Evolutionary conservation across 2,797 vertebrate species (phyloP).

Genomic region (Pseudochirops cupreus): DNA sequence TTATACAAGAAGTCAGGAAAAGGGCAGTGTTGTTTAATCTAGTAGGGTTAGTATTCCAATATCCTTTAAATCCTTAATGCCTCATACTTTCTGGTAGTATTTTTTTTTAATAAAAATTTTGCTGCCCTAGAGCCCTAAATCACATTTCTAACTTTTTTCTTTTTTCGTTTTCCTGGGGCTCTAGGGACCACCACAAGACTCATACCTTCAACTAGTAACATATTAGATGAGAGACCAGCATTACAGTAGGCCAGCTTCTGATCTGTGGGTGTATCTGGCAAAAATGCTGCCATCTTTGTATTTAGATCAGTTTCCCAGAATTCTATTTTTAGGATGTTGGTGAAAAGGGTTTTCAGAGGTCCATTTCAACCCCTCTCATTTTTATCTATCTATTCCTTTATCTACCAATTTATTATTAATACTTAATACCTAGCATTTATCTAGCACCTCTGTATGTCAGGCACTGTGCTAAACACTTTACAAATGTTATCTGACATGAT

Average conservation of each 20-base stretch:
- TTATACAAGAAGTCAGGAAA: conserved; percentile 4
- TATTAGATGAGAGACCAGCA: background rate
- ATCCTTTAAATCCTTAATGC: background rate
- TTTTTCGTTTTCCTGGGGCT: background rate
- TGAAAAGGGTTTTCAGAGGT: background rate
- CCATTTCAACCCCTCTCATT: background rate
- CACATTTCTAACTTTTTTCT: background rate
- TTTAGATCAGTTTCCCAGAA: background rate
- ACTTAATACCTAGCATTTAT: background rate
- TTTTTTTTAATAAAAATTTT: background rate
- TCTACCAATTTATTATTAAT: background rate
- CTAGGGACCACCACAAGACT: background rate
- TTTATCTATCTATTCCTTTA: background rate
- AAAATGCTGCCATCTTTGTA: background rate
- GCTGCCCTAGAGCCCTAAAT: background rate
- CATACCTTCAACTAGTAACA: background rate
- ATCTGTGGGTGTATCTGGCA: background rate
- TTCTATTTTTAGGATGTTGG: background rate
- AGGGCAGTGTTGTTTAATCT: background rate
- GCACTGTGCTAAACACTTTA: background rate
- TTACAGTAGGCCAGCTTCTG: background rate
- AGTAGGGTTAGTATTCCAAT: background rate
- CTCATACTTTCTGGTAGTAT: background rate
- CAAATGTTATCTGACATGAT: background rate
- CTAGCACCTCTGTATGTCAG: background rate